phyloP scores from a whole-genome alignment of 1,140 invertebrate genomes.

The Calephelis virginiensis region DNA sequence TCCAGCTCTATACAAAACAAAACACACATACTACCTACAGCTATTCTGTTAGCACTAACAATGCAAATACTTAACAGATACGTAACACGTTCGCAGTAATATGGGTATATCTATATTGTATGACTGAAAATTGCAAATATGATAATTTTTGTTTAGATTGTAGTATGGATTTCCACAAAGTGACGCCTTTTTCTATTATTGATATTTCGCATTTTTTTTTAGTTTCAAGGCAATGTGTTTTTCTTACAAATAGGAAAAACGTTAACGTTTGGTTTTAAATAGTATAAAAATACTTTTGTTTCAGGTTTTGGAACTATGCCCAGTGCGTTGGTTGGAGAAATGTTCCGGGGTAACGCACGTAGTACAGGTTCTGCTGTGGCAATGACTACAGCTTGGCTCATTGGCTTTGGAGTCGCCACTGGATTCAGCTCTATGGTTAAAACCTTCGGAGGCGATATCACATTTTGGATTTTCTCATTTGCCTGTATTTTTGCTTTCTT shows the following conservation, averaged over 20 bases:
- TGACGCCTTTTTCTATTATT: no score
- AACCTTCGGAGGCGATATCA: slow-evolving; percentile 82
- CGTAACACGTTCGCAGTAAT: no score
- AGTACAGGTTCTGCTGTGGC: slow-evolving; percentile 83
- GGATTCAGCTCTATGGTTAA: slow-evolving; percentile 81
- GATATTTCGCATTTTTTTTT: no score
- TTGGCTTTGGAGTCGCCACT: slow-evolving; percentile 87
- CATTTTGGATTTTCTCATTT: slow-evolving; percentile 88
- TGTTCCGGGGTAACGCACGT: slow-evolving; percentile 82
- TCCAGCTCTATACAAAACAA: no score
- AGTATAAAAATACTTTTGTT: slow-evolving; percentile 17
- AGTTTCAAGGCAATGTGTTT: no score
- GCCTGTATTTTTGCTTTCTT: slow-evolving; percentile 82
- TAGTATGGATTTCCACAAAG: no score
- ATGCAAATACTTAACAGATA: no score
- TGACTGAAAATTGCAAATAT: no score
- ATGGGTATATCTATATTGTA: no score
- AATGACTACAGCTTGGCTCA: slow-evolving; percentile 84
- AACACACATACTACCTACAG: no score
- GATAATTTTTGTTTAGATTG: no score
- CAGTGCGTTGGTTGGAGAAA: slow-evolving; percentile 83
- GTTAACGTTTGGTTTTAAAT: not conserved
- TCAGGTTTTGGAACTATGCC: slow-evolving; percentile 82
- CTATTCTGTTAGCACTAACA: no score
- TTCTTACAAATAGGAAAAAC: not conserved